phyloP scores from a whole-genome alignment of 1,140 invertebrate species.

The Sycophila sp. region DNA sequence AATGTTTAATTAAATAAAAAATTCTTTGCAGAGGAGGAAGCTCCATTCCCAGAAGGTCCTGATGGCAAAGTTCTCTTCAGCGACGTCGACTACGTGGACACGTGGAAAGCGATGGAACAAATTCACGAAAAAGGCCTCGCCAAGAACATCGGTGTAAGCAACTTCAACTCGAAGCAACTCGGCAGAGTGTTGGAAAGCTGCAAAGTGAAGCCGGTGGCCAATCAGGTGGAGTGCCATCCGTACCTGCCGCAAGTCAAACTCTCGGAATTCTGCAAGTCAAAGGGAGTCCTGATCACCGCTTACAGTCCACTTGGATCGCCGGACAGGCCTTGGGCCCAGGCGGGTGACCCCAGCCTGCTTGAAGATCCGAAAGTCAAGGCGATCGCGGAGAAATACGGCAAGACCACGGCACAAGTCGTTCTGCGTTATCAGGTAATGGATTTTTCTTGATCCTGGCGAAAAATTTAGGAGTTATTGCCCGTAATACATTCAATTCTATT shows the following conservation, averaged over 20 bases:
- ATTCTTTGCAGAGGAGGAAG: slow-evolving; percentile 33
- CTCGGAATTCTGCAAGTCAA: slow-evolving; percentile 71
- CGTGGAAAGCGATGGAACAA: slow-evolving; percentile 82
- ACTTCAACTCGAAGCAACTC: slow-evolving; percentile 87
- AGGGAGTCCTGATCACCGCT: slow-evolving; percentile 73
- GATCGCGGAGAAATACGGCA: slow-evolving; percentile 75
- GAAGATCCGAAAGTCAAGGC: slow-evolving; percentile 73
- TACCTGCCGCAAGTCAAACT: slow-evolving; percentile 77
- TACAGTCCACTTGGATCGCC: slow-evolving; percentile 78
- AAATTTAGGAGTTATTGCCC: too few relatives aligned
- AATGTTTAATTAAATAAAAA: too few relatives aligned
- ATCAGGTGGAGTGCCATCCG: slow-evolving; percentile 85
- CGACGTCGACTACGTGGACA: slow-evolving; percentile 71
- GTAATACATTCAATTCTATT: not conserved
- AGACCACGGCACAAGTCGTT: slow-evolving; percentile 76
- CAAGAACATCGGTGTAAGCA: slow-evolving; percentile 87
- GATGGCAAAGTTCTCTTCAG: slow-evolving; percentile 63
- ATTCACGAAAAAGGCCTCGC: slow-evolving; percentile 75
- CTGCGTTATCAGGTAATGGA: slow-evolving; percentile 66
- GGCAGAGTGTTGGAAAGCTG: slow-evolving; percentile 72
- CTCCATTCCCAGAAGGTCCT: slow-evolving; percentile 58
- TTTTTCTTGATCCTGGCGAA: too few relatives aligned
- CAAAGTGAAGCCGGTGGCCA: slow-evolving; percentile 78
- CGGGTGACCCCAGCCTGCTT: slow-evolving; percentile 73
- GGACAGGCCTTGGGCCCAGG: slow-evolving; percentile 75